A percentile compares a stretch with the other conserved stretches of the same genome.
Evolutionary conservation across 1,140 invertebrate species (phyloP).

Genomic region (Heliothis subflexa): DNA sequence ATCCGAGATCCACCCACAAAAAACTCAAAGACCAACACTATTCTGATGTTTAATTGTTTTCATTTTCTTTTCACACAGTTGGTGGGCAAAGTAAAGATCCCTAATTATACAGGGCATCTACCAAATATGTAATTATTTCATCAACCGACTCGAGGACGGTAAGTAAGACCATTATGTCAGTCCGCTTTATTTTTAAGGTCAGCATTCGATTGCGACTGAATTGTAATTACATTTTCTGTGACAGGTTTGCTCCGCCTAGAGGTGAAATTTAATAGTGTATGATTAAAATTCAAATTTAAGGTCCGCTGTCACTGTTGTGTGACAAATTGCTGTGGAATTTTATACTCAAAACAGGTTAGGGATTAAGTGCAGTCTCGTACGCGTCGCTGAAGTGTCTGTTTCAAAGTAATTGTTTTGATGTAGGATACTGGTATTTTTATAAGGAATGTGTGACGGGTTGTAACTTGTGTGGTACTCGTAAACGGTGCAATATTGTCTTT

Average conservation of each 20-base stretch:
- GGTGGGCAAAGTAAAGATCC: slow-evolving; percentile 56
- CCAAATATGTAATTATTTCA: slow-evolving; percentile 63
- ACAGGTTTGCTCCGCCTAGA: slow-evolving; percentile 52
- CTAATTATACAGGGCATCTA: slow-evolving; percentile 61
- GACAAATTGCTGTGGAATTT: slow-evolving; percentile 50
- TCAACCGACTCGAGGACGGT: slow-evolving; percentile 53
- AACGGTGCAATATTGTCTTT: slow-evolving; percentile 33
- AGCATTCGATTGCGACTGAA: slow-evolving; percentile 27
- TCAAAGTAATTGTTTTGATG: slow-evolving; percentile 39
- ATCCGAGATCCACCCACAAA: slow-evolving; percentile 30
- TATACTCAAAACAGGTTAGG: slow-evolving; percentile 33
- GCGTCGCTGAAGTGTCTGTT: slow-evolving; percentile 25
- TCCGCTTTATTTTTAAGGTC: slow-evolving; percentile 47
- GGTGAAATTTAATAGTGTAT: slow-evolving; percentile 49
- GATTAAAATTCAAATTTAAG: slow-evolving; percentile 49
- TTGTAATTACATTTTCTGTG: slow-evolving; percentile 55
- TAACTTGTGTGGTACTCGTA: slow-evolving; percentile 20
- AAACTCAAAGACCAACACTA: slow-evolving; percentile 25
- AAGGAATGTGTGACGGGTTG: slow-evolving; percentile 28
- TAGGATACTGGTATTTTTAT: slow-evolving; percentile 28
- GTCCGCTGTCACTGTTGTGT: slow-evolving; percentile 40
- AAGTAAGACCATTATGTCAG: slow-evolving; percentile 54
- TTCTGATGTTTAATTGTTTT: slow-evolving; percentile 65
- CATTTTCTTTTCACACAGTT: slow-evolving; percentile 65
- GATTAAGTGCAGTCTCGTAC: slow-evolving; percentile 11